Evolutionary conservation across 2,888 invertebrate species (phyloP).

Genomic region (Oeneis ivallda): DNA sequence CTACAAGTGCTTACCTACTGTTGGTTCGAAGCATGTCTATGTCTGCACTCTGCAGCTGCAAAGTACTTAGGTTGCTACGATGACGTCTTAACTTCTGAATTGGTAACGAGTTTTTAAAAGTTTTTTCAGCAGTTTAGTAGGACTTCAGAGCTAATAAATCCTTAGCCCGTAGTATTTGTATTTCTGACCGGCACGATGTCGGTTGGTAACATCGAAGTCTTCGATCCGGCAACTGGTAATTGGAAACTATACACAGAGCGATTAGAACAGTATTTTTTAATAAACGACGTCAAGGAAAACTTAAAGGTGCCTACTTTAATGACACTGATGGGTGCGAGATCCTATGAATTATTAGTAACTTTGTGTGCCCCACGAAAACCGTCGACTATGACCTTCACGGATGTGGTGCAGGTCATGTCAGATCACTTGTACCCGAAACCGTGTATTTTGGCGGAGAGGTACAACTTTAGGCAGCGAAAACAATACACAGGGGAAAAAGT

Average conservation of each 20-base stretch:
- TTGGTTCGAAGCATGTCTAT: too few species aligned
- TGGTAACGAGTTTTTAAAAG: too few species aligned
- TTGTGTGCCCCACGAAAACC: background rate
- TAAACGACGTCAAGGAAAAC: background rate
- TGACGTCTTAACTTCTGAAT: too few species aligned
- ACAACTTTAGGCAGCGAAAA: background rate
- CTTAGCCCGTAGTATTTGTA: too few species aligned
- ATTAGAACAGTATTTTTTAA: background rate
- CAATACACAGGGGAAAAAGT: background rate
- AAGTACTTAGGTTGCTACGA: too few species aligned
- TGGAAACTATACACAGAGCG: background rate
- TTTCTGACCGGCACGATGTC: background rate
- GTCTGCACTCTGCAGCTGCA: too few species aligned
- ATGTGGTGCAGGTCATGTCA: background rate
- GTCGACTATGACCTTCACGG: background rate
- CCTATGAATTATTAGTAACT: conserved; percentile 3
- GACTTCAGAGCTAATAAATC: too few species aligned
- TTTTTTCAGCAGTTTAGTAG: too few species aligned
- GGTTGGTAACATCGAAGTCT: conserved; percentile 1
- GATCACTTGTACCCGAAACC: background rate
- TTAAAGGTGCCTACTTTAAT: background rate
- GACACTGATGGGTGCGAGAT: background rate
- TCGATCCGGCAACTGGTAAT: background rate
- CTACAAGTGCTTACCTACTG: too few species aligned
- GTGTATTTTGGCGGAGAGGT: conserved; percentile 1